Evolutionary conservation across 1,140 invertebrate genomes (phyloP).

Genomic region (Drosophila burlai): DNA sequence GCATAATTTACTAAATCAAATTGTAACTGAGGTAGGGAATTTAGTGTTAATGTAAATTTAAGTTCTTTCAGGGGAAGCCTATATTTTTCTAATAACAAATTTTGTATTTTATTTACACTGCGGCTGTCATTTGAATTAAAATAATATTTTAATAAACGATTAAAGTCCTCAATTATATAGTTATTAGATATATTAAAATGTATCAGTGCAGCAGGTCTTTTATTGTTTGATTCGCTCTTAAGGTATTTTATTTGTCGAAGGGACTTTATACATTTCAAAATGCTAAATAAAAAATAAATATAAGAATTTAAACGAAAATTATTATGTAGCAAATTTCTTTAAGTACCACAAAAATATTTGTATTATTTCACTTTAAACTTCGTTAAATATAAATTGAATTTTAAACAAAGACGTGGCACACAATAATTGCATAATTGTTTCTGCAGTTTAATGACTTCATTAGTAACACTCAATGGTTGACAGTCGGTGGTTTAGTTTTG

Average conservation of each 20-base stretch:
- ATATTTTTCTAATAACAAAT: background rate
- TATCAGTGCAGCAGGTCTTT: no score
- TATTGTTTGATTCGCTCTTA: no score
- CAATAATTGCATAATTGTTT: background rate
- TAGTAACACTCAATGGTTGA: slow-evolving; percentile 10
- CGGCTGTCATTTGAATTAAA: no score
- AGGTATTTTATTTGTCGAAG: no score
- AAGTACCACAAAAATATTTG: background rate
- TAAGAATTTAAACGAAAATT: no score
- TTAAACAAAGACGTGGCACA: background rate
- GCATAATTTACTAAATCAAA: background rate
- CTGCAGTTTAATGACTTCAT: slow-evolving; percentile 9
- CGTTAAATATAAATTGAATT: background rate
- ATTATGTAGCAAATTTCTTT: background rate
- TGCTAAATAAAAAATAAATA: no score
- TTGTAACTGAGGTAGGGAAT: background rate
- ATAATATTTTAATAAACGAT: no score
- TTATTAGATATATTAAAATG: no score
- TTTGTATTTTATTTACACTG: no score
- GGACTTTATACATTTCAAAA: no score
- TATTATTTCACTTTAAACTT: background rate
- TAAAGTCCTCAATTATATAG: no score
- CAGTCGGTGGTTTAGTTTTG: slow-evolving; percentile 10
- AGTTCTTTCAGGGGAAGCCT: background rate
- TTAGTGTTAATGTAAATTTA: background rate